Percentiles rank a stretch among this genome's conserved stretches.
These are phyloP conservation scores for Mystacornis crossleyi DNA, from an alignment of 2,113 vertebrate species.

Conservation along the genomic window DNA sequence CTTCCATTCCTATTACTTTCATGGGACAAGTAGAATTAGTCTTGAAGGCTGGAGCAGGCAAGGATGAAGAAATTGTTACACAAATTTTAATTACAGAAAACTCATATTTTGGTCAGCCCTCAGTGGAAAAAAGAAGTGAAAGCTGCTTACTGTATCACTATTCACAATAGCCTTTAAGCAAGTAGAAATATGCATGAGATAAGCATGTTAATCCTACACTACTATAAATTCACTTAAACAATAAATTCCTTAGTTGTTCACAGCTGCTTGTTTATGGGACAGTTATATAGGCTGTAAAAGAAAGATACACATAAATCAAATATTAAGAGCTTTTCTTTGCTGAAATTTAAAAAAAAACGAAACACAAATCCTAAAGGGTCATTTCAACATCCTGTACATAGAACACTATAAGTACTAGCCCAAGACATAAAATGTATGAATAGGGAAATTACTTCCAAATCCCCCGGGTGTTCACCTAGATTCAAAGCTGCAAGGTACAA, in stretches of 20 bases:
- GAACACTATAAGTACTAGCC: neutral
- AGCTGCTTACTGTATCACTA: neutral
- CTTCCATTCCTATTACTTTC: neutral
- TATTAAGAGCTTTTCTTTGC: neutral
- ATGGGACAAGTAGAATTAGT: neutral
- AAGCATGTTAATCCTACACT: neutral
- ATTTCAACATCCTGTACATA: neutral
- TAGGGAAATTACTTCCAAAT: neutral
- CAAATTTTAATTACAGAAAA: neutral
- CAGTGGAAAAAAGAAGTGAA: neutral
- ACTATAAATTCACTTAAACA: neutral
- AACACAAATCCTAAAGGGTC: neutral
- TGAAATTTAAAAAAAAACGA: neutral
- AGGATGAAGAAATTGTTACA: neutral
- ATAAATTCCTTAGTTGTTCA: neutral
- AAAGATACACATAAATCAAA: neutral
- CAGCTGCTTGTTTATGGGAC: neutral
- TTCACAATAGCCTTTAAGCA: neutral
- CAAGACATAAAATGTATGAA: neutral
- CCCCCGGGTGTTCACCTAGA: neutral
- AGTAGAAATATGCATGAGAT: neutral
- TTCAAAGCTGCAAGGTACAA: neutral
- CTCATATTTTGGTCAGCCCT: neutral
- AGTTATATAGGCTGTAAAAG: neutral
- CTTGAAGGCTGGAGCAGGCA: neutral